These are phyloP conservation scores for Calyptommatus sinebrachiatus DNA, from an alignment of 2,113 vertebrate genomes.

Conservation along the genomic window DNA sequence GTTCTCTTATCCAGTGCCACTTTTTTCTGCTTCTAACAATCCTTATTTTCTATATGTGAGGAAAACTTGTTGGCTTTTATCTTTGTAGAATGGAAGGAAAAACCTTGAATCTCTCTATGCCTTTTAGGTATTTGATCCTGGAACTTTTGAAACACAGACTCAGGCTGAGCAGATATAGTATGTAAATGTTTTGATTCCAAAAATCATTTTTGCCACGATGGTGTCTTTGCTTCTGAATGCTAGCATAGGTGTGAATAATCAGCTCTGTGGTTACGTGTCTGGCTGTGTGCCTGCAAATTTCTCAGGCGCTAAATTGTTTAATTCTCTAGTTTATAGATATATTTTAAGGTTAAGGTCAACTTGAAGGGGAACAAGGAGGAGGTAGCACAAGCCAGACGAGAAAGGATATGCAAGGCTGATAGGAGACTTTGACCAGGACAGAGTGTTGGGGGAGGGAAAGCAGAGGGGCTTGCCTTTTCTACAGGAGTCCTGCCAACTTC, in stretches of 20 bases:
- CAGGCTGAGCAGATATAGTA: background rate
- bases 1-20: background rate
- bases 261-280: slow-evolving; percentile 22
- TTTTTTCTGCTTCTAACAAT: background rate
- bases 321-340: slow-evolving; percentile 19
- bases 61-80: background rate
- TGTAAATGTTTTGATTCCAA: slow-evolving; percentile 31
- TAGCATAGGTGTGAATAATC: slow-evolving; percentile 47
- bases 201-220: slow-evolving; percentile 27
- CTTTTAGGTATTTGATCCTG: background rate
- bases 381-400: slow-evolving; percentile 24
- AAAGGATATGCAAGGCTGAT: slow-evolving; percentile 3
- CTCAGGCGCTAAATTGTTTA: slow-evolving; percentile 52
- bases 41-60: background rate
- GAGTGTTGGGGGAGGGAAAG: slow-evolving; percentile 18
- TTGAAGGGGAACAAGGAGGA: slow-evolving; percentile 35
- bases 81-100: background rate
- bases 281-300: slow-evolving; percentile 52
- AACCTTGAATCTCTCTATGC: background rate
- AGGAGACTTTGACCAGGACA: background rate
- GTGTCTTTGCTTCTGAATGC: slow-evolving; percentile 35
- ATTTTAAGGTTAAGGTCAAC: slow-evolving; percentile 47
- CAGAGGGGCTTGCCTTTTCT: slow-evolving; percentile 22
- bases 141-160: background rate
- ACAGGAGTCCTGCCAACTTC: slow-evolving; percentile 28